These are phyloP conservation scores for Platorchestia sp. DNA, from an alignment of 1,140 invertebrate genomes.

Conservation along the genomic window DNA sequence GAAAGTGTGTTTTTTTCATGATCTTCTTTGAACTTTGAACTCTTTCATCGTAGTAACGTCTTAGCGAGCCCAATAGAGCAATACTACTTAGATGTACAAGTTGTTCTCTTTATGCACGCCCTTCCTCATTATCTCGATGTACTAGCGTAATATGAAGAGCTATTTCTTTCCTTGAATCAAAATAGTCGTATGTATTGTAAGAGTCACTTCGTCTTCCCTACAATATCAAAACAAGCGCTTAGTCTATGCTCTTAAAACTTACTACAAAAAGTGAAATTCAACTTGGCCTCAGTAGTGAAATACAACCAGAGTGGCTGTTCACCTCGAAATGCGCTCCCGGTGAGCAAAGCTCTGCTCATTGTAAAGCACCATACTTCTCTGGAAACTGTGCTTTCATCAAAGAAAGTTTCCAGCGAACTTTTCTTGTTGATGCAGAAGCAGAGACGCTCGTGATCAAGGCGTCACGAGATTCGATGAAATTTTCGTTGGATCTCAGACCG, in stretches of 20 bases:
- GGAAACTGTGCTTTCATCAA: not conserved
- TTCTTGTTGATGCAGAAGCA: not conserved
- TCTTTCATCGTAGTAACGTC: not conserved
- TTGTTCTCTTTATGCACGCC: not conserved
- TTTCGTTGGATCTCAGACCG: not conserved
- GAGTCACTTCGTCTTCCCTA: constrained; percentile 33
- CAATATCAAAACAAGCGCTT: constrained; percentile 31
- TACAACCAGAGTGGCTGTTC: not conserved
- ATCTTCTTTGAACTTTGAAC: not conserved
- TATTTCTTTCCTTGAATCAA: constrained; percentile 19
- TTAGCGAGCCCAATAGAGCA: not conserved
- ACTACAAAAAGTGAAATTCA: not conserved
- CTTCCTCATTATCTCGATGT: not conserved
- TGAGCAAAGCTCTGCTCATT: not conserved
- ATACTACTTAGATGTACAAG: not conserved
- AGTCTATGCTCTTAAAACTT: not conserved
- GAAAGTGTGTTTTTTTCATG: not conserved
- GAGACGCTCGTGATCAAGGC: not conserved
- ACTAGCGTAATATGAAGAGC: not conserved
- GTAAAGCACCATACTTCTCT: not conserved
- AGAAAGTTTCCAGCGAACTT: not conserved
- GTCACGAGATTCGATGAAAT: not conserved
- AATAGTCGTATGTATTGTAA: not conserved
- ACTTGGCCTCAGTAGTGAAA: not conserved
- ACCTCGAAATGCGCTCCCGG: not conserved